Base-by-base conservation (phyloP, 2,888 invertebrate species). In the Cryptosula pallasiana region DNA sequence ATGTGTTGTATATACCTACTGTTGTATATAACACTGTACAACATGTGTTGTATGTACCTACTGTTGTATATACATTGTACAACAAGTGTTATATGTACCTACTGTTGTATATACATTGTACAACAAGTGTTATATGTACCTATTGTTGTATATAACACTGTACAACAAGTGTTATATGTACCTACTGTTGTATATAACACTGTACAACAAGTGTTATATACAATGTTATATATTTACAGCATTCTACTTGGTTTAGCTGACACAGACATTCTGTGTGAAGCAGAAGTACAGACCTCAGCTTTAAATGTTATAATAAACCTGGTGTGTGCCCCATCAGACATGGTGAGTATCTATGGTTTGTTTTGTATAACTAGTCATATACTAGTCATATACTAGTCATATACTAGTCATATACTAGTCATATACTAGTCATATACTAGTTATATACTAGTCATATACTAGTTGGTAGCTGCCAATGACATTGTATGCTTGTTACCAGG, bases 261-360 rank as follows among this genome's bases (percentile, higher is more conserved):
- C 81, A 95, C 95, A 0, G 95, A 95, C 82, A 91, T 94, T 45
- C 91, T 93, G 0, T 89, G 90, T 0, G 96, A 96, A 82, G 90
- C 95, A 0, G 95, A 95, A 78, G 94, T 96, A 0, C 93, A 95
- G 84, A 91, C 92, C 78, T 91, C 95, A 0, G 95, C 97, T 0
- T 87, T 98, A 0, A 90, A 92, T 77, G 92, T 95, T 27, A 88
- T 98, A 73, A 92, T 94, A 71, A 95, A 95, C 85, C 95, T 95
- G 84, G 93, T 96, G 0, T 95, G 95, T 86, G 93, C 94, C 1
- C 95, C 95, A 0, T 89, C 92, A 16, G 90, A 91, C 75, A 88
- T 92, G 84, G 92, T 92, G 83, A 86, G 87, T 20, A 16, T 69
- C n/a, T n/a, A n/a, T n/a, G n/a, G n/a, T n/a, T n/a, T n/a, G n/a